phyloP scores from a whole-genome alignment of 2,113 vertebrate genomes.

The Antennarius striatus region DNA sequence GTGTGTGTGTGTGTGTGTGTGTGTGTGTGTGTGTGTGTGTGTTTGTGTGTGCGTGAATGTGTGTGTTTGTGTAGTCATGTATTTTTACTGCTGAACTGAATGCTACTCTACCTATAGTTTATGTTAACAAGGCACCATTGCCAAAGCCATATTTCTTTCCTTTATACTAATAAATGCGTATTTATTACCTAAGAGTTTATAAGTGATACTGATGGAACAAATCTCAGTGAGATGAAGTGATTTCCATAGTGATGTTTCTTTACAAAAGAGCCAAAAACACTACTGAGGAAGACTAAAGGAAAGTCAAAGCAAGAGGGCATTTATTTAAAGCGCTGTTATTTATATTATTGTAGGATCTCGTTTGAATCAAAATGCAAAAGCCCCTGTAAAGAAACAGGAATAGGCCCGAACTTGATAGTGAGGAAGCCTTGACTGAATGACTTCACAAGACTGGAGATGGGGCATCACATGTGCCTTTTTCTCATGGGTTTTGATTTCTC shows the following conservation, averaged over 20 bases:
- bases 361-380: constrained; percentile 41
- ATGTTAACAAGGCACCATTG: constrained; percentile 1
- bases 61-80: neutral
- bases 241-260: constrained; percentile 22
- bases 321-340: constrained; percentile 63
- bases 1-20: neutral
- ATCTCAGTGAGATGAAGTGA: constrained; percentile 25
- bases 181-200: constrained; percentile 7
- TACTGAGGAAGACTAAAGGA: constrained; percentile 21
- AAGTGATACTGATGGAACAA: constrained; percentile 11
- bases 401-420: constrained; percentile 16
- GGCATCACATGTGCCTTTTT: constrained; percentile 17
- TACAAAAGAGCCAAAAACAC: constrained; percentile 30
- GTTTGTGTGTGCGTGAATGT: neutral
- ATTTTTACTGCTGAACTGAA: neutral
- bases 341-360: constrained; percentile 55
- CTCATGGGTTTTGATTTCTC: constrained; percentile 47
- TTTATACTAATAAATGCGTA: constrained; percentile 36
- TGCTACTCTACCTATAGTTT: neutral
- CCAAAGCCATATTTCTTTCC: constrained; percentile 27
- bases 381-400: constrained; percentile 30
- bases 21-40: constrained; percentile 5
- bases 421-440: too few relatives aligned
- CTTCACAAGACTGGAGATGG: neutral
- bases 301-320: constrained; percentile 34